phyloP scores from a whole-genome alignment of 2,113 vertebrate genomes.

The Rynchops niger region DNA sequence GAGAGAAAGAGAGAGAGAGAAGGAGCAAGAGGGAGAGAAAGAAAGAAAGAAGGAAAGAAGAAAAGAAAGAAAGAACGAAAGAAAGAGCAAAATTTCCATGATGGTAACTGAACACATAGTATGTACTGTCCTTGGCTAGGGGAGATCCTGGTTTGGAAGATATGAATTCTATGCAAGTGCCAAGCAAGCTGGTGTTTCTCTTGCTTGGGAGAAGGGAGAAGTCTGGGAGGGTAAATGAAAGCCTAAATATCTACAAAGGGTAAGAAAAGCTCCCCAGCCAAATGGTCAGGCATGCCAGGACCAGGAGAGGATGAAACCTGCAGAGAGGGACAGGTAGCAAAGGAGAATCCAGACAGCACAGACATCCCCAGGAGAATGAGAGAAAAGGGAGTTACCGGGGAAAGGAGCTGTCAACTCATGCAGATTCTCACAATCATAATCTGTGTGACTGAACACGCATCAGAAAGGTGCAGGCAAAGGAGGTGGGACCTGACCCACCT shows the following conservation, averaged over 20 bases:
- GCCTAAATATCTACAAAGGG: background rate
- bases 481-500: background rate
- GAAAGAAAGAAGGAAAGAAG: accelerated
- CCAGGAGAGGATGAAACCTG: background rate
- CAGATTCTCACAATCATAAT: background rate
- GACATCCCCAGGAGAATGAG: background rate
- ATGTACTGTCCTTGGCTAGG: background rate
- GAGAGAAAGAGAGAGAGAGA: accelerated
- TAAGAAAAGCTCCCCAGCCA: background rate
- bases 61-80: too few species aligned
- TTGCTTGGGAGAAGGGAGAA: conserved; percentile 3
- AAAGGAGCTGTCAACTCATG: background rate
- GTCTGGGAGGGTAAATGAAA: background rate
- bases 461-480: background rate
- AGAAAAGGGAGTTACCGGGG: background rate
- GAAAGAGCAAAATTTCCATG: background rate
- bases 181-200: background rate
- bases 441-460: background rate
- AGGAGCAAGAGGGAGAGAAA: too few species aligned
- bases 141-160: conserved; percentile 68
- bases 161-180: background rate
- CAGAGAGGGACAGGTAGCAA: background rate
- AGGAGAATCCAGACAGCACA: background rate
- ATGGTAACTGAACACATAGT: background rate
- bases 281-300: background rate